Conservation (phyloP, 2,797 vertebrate genomes). For the Rhinella marina region DNA sequence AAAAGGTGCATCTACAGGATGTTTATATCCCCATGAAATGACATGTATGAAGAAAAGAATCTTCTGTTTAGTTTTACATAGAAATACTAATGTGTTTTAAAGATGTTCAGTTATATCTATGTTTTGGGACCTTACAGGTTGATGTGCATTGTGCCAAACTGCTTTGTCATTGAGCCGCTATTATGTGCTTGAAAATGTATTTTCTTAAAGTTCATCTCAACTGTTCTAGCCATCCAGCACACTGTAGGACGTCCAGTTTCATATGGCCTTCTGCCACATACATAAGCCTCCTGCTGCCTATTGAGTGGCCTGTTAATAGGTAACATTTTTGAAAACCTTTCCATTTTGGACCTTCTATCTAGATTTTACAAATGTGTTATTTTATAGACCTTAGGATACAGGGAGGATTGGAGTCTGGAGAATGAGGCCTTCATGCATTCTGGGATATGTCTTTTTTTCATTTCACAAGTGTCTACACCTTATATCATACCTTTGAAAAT, state of each 20-base stretch:
- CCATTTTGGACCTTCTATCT: background rate
- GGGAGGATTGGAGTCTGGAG: background rate
- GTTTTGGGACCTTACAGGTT: background rate
- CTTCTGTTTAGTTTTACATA: conserved; percentile 6
- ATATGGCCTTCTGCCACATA: background rate
- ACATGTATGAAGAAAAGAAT: background rate
- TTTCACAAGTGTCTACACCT: background rate
- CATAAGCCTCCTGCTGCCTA: background rate
- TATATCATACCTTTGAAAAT: background rate
- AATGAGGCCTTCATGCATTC: background rate
- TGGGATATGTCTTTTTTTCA: background rate
- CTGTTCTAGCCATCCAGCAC: background rate
- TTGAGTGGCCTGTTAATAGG: background rate
- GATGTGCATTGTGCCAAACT: conserved; percentile 60
- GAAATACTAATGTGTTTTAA: background rate
- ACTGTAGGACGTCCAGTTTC: background rate
- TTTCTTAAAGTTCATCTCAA: background rate
- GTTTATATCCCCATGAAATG: background rate
- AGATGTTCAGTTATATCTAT: conserved; percentile 5
- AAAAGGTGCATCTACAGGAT: conserved; percentile 5
- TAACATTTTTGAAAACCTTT: background rate
- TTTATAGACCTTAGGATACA: background rate
- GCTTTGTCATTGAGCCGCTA: conserved; percentile 54
- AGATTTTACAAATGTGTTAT: background rate
- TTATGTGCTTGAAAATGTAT: conserved; percentile 21